These are phyloP conservation scores for Amyelois transitella DNA, from an alignment of 1,140 invertebrate species.

Conservation along the genomic window DNA sequence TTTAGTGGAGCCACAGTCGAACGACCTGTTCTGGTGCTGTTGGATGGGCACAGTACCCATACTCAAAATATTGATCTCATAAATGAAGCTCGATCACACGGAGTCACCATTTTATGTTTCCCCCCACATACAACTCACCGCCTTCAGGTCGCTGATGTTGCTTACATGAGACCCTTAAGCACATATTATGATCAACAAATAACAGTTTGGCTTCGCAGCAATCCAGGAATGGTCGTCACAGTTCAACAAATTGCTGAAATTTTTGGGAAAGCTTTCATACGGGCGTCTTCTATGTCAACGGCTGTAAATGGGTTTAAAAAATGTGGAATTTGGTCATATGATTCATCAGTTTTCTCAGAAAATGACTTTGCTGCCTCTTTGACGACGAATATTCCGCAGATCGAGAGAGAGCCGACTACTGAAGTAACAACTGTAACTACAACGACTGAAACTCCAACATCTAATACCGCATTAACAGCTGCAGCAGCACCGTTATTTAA, in stretches of 20 bases:
- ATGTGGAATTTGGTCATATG: constrained; percentile 24
- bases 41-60: constrained; percentile 37
- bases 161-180: constrained; percentile 48
- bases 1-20: constrained; percentile 21
- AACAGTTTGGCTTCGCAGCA: constrained; percentile 32
- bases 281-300: constrained; percentile 32
- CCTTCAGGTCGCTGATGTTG: constrained; percentile 54
- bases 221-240: constrained; percentile 35
- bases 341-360: constrained; percentile 25
- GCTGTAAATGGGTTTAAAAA: constrained; percentile 37
- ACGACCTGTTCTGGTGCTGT: constrained; percentile 31
- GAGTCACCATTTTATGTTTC: constrained; percentile 11
- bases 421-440: no score
- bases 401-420: no score
- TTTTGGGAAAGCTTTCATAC: constrained; percentile 34
- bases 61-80: constrained; percentile 36
- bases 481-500: no score
- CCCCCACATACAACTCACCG: constrained; percentile 56
- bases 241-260: constrained; percentile 26
- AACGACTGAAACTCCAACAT: no score
- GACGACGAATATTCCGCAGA: no score
- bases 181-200: constrained; percentile 35
- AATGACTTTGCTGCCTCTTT: constrained; percentile 20
- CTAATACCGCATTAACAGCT: no score
- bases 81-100: constrained; percentile 16